A percentile compares a stretch with the other conserved stretches of the same genome.
Evolutionary conservation across 2,113 vertebrate species (phyloP).

Genomic region (Nestor notabilis): DNA sequence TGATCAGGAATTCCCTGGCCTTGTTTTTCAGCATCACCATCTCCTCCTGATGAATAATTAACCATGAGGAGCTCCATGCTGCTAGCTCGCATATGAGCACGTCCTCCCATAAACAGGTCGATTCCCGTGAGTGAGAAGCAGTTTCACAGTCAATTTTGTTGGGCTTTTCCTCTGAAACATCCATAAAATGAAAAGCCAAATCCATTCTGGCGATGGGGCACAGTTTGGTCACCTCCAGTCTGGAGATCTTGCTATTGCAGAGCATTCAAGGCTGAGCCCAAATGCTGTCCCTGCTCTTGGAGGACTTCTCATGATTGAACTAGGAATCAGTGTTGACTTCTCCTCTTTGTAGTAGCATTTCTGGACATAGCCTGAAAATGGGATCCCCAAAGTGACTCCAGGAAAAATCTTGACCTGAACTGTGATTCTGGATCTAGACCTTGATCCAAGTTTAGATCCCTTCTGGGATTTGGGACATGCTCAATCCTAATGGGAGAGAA

Average conservation of each 20-base stretch:
- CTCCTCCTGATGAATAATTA: background rate
- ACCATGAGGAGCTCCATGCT: background rate
- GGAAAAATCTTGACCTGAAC: background rate
- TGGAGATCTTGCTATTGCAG: background rate
- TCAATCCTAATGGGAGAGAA: background rate
- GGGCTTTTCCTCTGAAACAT: no score
- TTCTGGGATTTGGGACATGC: background rate
- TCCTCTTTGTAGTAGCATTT: background rate
- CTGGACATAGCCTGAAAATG: background rate
- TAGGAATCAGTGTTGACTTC: background rate
- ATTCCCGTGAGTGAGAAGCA: background rate
- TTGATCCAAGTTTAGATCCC: background rate
- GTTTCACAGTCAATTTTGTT: background rate
- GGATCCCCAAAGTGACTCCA: background rate
- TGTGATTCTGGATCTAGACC: background rate
- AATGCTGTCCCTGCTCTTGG: background rate
- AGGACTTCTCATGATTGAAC: background rate
- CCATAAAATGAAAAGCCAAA: background rate
- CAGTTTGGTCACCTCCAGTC: background rate
- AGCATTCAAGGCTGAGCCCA: background rate
- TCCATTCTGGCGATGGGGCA: fast-evolving
- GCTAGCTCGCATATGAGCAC: background rate
- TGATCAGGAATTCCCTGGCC: background rate
- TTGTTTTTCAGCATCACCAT: background rate
- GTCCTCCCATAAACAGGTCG: background rate